Percentiles rank a stretch among this genome's conserved stretches.
Evolutionary conservation across 2,888 invertebrate genomes (phyloP).

Genomic region (Yponomeuta plumbellus): DNA sequence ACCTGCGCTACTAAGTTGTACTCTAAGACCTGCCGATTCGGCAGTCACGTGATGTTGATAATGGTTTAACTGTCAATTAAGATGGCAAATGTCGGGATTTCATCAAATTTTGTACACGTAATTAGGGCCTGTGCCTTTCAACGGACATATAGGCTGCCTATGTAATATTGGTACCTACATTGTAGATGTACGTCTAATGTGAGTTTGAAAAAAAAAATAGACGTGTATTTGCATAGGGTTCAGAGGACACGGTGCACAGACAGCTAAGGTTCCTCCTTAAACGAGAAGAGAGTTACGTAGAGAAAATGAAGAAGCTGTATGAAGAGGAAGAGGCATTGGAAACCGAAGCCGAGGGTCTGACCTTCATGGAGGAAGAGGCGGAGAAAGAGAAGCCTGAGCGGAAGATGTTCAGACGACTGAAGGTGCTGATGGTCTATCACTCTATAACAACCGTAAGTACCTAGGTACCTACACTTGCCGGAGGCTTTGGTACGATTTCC

Average conservation of each 20-base stretch:
- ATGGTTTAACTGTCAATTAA: no score
- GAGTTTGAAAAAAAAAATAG: no score
- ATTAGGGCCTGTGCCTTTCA: no score
- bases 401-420: conserved; percentile 53
- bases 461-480: conserved; percentile 25
- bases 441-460: conserved; percentile 54
- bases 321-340: conserved; percentile 29
- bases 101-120: no score
- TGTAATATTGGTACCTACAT: no score
- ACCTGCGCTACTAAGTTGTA: no score
- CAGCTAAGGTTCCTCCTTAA: conserved; percentile 56
- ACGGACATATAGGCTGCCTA: no score
- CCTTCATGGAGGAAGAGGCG: conserved; percentile 29
- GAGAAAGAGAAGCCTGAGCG: conserved; percentile 31
- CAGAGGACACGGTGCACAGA: conserved; percentile 65
- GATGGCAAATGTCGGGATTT: no score
- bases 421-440: conserved; percentile 61
- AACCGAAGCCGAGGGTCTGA: conserved; percentile 31
- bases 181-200: no score
- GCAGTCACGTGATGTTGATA: no score
- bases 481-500: no score
- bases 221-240: conserved; percentile 44
- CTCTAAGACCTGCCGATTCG: no score
- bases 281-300: conserved; percentile 46
- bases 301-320: conserved; percentile 36